phyloP scores from a whole-genome alignment of 2,888 invertebrate species.

The Masnerella sp. region DNA sequence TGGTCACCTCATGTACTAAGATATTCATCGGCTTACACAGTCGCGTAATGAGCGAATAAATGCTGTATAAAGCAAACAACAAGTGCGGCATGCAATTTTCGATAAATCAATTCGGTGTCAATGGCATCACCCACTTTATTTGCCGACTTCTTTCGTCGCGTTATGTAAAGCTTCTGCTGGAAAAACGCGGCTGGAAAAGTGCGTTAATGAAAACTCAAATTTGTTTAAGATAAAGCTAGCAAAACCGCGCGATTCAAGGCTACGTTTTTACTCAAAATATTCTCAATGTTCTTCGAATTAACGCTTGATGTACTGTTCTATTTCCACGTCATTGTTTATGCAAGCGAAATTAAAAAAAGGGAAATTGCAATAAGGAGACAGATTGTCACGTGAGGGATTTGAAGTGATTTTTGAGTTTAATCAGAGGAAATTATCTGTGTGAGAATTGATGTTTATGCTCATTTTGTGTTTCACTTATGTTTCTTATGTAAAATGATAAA shows the following conservation, averaged over 20 bases:
- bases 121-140: neutral
- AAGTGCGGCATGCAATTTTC: neutral
- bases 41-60: conserved; percentile 20
- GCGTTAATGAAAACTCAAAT: conserved; percentile 31
- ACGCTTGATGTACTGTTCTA: conserved; percentile 37
- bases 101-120: conserved; percentile 22
- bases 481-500: too few relatives aligned
- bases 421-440: too few relatives aligned
- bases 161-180: too few relatives aligned
- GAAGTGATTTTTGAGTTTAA: too few relatives aligned
- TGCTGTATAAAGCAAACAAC: conserved; percentile 19
- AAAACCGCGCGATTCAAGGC: conserved; percentile 27
- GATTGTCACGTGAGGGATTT: too few relatives aligned
- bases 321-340: conserved; percentile 40
- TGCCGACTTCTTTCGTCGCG: neutral
- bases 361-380: too few relatives aligned
- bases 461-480: too few relatives aligned
- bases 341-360: conserved; percentile 47
- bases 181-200: conserved; percentile 1
- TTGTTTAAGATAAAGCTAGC: conserved; percentile 26
- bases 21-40: too few relatives aligned
- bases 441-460: too few relatives aligned
- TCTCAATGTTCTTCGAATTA: conserved; percentile 45
- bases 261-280: conserved; percentile 46
- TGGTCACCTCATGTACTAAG: too few relatives aligned